Evolutionary conservation across 2,797 vertebrate genomes (phyloP), one percentile per base, ranked within the genome.

Genomic region (Acanthurus tractus): DNA sequence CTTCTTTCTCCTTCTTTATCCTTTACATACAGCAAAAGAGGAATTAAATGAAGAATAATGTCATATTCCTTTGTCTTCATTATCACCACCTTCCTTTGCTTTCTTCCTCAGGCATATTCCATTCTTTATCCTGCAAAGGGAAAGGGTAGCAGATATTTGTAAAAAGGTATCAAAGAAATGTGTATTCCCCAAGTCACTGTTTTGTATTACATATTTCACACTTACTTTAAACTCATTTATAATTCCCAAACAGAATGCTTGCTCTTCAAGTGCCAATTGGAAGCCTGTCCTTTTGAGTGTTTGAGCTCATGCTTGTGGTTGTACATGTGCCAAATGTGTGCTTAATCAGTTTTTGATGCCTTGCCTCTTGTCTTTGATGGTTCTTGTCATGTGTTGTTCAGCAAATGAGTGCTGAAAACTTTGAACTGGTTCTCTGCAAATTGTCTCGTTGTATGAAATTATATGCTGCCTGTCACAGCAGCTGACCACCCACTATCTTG

Each of bases 311-410:
- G 44, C 42, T 25, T 2, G 58, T 53, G 44, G 45, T 25, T 3
- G 58, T 53, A 29, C 55, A 49, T 73, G 46, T 66, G 62, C 18
- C 3, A 0, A 74, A 45, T 45, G 62, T 74, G 70, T 40, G 44
- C 81, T 62, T 75, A 74, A 86, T 88, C 76, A 38, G 40, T 70
- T 79, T 78, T 75, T 68, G 61, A 67, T 74, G 71, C 46, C 20
- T 58, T 48, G 70, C 42, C 40, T 68, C 71, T 62, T 48, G 45
- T 71, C 88, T 88, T 85, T 88, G 83, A 88, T 90, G 88, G 40
- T 76, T 83, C 68, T 73, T 17, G 9, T 89, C 78, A 78, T 76
- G 74, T 66, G 73, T 49, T 64, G 57, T 63, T 75, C 52, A 40
- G 62, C 53, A 81, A 84, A 87, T 62, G 40, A 85, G 48, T 18